These are phyloP conservation scores for Neogale vison DNA, from an alignment of 2,113 vertebrate genomes.

Conservation along the genomic window DNA sequence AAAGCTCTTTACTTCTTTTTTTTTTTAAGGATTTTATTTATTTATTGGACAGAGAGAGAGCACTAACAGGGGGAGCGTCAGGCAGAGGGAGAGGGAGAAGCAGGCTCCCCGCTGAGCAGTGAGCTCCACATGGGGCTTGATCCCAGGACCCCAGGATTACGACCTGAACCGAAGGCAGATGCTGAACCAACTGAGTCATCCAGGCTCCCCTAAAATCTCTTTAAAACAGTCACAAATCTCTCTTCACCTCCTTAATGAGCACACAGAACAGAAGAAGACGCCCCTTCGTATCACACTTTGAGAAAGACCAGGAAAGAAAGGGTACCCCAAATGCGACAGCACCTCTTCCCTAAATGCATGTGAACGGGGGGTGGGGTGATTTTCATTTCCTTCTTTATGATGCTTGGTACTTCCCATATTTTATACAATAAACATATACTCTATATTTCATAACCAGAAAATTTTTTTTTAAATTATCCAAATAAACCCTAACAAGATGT, in stretches of 20 bases:
- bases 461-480: not conserved
- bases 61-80: too few relatives aligned
- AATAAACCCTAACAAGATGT: not conserved
- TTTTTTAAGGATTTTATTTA: too few relatives aligned
- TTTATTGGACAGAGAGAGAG: too few relatives aligned
- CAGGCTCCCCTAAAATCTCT: not conserved
- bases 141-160: too few relatives aligned
- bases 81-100: too few relatives aligned
- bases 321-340: not conserved
- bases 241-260: not conserved
- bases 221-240: not conserved
- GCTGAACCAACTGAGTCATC: too few relatives aligned
- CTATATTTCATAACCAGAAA: not conserved
- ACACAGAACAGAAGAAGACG: not conserved
- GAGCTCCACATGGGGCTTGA: too few relatives aligned
- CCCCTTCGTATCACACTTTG: not conserved
- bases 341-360: not conserved
- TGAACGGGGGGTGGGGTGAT: accelerated
- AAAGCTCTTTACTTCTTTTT: not conserved
- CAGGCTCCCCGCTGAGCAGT: too few relatives aligned
- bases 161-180: too few relatives aligned
- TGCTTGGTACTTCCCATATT: not conserved
- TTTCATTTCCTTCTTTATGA: not conserved
- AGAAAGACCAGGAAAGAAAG: not conserved
- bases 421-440: not conserved